Percentiles rank a stretch among this genome's conserved stretches.
Evolutionary conservation across 2,113 vertebrate genomes (phyloP).

Genomic region (Aleadryas rufinucha): DNA sequence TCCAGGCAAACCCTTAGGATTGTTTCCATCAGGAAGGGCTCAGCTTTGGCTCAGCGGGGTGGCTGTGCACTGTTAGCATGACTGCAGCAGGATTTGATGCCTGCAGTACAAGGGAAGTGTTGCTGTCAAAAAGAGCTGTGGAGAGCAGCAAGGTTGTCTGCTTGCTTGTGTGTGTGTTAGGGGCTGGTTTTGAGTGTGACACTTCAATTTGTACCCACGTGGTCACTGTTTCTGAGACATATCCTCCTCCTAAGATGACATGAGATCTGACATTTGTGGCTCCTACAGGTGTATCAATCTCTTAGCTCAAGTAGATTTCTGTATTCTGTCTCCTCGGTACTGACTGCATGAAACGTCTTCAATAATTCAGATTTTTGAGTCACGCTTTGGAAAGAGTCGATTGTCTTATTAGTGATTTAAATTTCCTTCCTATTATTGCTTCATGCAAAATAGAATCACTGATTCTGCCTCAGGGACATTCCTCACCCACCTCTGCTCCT

Average conservation of each 20-base stretch:
- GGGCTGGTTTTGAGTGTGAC: background rate
- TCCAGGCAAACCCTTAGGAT: background rate
- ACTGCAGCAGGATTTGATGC: background rate
- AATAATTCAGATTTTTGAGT: background rate
- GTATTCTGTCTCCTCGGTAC: background rate
- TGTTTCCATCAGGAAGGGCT: background rate
- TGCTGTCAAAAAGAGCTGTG: background rate
- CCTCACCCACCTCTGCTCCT: background rate
- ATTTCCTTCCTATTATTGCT: background rate
- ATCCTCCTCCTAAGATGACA: background rate
- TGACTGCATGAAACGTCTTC: background rate
- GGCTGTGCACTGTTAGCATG: background rate
- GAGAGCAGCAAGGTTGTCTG: background rate
- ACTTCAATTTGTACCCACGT: background rate
- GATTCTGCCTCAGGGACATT: background rate
- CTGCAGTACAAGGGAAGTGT: background rate
- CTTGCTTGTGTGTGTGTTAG: background rate
- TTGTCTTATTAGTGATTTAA: background rate
- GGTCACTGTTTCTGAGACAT: background rate
- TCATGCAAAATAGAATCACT: background rate
- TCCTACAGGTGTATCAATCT: background rate
- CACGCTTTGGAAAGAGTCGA: background rate
- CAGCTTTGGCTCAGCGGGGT: background rate
- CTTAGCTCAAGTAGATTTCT: background rate
- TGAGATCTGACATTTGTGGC: background rate